These are phyloP conservation scores for Zaprionus ornatus DNA, from an alignment of 1,140 invertebrate species.

Conservation along the genomic window DNA sequence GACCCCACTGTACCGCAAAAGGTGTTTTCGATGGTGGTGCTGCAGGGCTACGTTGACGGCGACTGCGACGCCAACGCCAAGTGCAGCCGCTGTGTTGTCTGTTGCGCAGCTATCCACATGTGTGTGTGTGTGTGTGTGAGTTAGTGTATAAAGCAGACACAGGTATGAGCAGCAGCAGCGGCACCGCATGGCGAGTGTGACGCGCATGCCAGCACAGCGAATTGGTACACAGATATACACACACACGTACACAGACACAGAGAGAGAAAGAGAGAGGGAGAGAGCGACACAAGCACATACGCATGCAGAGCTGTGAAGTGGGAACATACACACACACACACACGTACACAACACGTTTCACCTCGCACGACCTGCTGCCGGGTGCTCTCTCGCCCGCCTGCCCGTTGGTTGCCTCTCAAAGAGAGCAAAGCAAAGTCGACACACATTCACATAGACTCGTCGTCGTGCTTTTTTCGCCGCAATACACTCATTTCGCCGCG, in stretches of 20 bases:
- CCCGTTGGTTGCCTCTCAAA: constrained; percentile 21
- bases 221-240: constrained; percentile 41
- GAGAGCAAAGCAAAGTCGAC: constrained; percentile 18
- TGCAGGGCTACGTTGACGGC: background rate
- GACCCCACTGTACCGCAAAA: constrained; percentile 40
- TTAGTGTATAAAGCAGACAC: background rate
- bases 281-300: too few species aligned
- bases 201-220: constrained; percentile 61
- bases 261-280: too few species aligned
- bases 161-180: background rate
- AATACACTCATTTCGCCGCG: constrained; percentile 22
- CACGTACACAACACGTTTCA: constrained; percentile 39
- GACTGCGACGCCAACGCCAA: constrained; percentile 1
- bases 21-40: constrained; percentile 14
- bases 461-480: constrained; percentile 21
- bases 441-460: constrained; percentile 5
- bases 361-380: constrained; percentile 61
- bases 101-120: constrained; percentile 9
- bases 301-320: too few species aligned
- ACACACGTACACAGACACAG: constrained; percentile 1
- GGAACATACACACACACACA: background rate
- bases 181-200: constrained; percentile 45
- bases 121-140: background rate
- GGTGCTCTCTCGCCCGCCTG: background rate
- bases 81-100: constrained; percentile 39